Percentiles rank a stretch among this genome's conserved stretches.
phyloP scores from a whole-genome alignment of 2,888 invertebrate genomes.

The Gastracanthus pulcherrimus region DNA sequence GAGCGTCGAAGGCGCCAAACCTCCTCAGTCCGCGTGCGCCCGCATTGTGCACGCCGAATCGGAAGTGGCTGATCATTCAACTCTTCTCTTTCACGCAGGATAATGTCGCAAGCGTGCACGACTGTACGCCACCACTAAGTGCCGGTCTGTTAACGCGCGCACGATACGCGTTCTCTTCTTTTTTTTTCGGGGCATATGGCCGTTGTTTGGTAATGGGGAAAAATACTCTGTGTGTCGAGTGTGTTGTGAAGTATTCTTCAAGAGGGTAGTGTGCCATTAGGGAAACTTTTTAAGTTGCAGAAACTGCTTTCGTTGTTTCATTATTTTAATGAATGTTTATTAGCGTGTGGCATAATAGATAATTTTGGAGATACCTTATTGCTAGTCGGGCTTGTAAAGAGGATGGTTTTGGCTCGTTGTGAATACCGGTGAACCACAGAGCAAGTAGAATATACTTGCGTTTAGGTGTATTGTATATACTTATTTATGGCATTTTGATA shows the following conservation, averaged over 20 bases:
- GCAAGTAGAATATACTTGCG: background rate
- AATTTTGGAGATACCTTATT: background rate
- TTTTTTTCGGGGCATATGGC: conserved; percentile 30
- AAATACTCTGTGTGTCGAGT: background rate
- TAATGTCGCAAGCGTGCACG: conserved; percentile 35
- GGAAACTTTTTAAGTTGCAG: background rate
- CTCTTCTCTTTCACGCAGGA: conserved; percentile 34
- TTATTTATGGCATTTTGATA: background rate
- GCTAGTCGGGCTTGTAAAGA: background rate
- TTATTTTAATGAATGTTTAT: conserved; percentile 29
- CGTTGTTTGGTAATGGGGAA: conserved; percentile 14
- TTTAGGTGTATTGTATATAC: background rate
- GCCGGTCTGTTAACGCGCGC: conserved; percentile 18
- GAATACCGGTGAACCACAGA: background rate
- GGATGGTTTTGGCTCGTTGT: background rate
- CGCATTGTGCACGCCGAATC: conserved; percentile 27
- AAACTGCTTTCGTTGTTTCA: background rate
- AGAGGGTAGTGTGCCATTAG: conserved; percentile 8
- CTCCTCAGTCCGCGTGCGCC: too few species aligned
- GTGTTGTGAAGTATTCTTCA: conserved; percentile 16
- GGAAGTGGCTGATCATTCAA: conserved; percentile 58
- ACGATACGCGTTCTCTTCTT: background rate
- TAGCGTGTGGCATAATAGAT: background rate
- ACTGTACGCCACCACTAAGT: conserved; percentile 10
- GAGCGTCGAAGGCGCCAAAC: conserved; percentile 45